Evolutionary conservation across 2,797 vertebrate species (phyloP), one percentile per base, ranked within the genome.

Genomic region (Champsocephalus esox): DNA sequence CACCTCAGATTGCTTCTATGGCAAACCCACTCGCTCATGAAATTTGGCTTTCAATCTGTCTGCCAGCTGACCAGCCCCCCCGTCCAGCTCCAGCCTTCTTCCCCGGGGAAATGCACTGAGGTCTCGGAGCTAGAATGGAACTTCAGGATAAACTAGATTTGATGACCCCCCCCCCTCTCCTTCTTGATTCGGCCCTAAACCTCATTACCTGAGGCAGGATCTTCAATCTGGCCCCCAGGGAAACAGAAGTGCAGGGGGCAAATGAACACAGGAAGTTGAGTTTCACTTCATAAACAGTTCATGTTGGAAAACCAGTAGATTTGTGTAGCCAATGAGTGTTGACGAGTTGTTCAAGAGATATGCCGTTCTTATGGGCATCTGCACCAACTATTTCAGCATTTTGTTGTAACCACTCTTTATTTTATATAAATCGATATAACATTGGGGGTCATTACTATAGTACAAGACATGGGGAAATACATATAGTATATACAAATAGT

Each of bases 91-190:
- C 21, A 2, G 11, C 51, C 16, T 12, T 45, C 19, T 51, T 67
- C 73, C 64, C 75, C 2, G 0, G 77, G 89, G 88, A 87, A 91
- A 89, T 85, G 75, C 83, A 76, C 63, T n/a, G 5, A 65, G 61
- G 79, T 86, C 82, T 82, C 78, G 54, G 62, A 87, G 75, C 80
- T 56, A 84, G 83, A 90, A 91, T 90, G 73, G 81, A 92, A 89
- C 84, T 89, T 88, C 73, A 82, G 79, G 85, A 88, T 83, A 75
- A 94, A 92, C 83, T 82, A 83, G 86, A 89, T 91, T 88, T 85
- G 85, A 90, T 85, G 82, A 84, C 86, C 72, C 81, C 72, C 48
- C 45, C 2, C 48, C 45, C 2, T 62, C 65, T 67, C 60, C 54
- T 24, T 49, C 50, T 58, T 28, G 32, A 76, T 64, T 73, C 51